A percentile compares a stretch with the other conserved stretches of the same genome.
Evolutionary conservation across 2,888 invertebrate species (phyloP).

Genomic region (Sarcophaga subvicina): DNA sequence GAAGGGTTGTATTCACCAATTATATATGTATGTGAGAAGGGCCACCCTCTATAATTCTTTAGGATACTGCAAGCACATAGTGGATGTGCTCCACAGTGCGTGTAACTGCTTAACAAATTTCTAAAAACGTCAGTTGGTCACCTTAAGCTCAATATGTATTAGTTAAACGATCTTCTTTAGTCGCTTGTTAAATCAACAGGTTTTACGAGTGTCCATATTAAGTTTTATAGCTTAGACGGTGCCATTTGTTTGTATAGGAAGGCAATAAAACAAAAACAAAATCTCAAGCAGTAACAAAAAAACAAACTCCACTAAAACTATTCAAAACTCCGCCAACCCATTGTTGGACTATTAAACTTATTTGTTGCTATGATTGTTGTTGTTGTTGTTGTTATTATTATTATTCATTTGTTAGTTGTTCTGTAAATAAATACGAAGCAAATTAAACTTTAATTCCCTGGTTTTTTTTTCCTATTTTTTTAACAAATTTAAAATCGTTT

Average conservation of each 20-base stretch:
- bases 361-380: not conserved
- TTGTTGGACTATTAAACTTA: not conserved
- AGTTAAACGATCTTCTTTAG: conserved; percentile 5
- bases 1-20: too few species aligned
- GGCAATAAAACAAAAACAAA: not conserved
- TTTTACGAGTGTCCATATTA: conserved; percentile 60
- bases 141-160: not conserved
- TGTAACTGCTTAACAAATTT: not conserved
- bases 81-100: too few species aligned
- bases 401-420: not conserved
- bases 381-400: not conserved
- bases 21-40: too few species aligned
- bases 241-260: conserved; percentile 62
- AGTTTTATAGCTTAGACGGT: conserved; percentile 67
- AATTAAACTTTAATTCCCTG: conserved; percentile 48
- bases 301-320: not conserved
- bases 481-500: conserved; percentile 22
- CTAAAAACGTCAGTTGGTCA: not conserved
- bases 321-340: not conserved
- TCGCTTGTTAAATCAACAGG: conserved; percentile 36
- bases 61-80: too few species aligned
- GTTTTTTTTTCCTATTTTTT: conserved; percentile 7
- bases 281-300: not conserved
- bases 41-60: too few species aligned
- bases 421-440: conserved; percentile 13